Base-by-base conservation (phyloP, 2,888 invertebrate species). In the Archips crataeganus region DNA sequence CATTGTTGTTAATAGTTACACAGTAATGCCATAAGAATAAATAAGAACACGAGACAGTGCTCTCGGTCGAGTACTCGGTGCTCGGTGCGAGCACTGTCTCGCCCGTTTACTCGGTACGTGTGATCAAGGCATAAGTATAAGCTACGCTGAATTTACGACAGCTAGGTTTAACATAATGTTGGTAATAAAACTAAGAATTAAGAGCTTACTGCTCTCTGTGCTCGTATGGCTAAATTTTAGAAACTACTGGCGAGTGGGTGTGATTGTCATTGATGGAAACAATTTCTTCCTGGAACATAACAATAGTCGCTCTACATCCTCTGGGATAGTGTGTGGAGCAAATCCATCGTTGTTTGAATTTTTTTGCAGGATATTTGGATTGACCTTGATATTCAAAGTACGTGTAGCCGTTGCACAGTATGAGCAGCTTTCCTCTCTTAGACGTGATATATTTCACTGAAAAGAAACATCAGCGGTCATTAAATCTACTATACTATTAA, bases 291-390 rank as follows among this genome's bases (percentile, higher is more conserved):
- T 75, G 63, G 4, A 72, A 47, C 0, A 79, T 79, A 60, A 70
- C 64, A 6, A 80, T n/a, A 2, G 66, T 42, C 0, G 79, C 80
- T 2, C 15, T 42, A 61, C 81, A 81, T 13, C 77, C 77, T 15
- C 64, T 54, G 32, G 42, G 13, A 32, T 66, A 39, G 60, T 77
- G 75, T 0, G 79, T 75, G 49, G 78, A 79, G 62, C 80, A 80
- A 1, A 71, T 36, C 82, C 82, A 81, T 15, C 75, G 68, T 60
- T 70, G 5, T 61, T 75, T 57, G 49, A 13, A 3, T 13, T 5
- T n/a, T n/a, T n/a, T n/a, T 49, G n/a, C 13, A 5, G 49, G 4
- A 42, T 23, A 32, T 36, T 67, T 60, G 10, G 49, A 47, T 9
- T 32, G 23, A 13, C 2, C 5, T 5, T 49, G 32, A 39, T 74